Evolutionary conservation across 2,888 invertebrate genomes (phyloP), one percentile per base, ranked within the genome.

Genomic region (Drosophila barbarae): DNA sequence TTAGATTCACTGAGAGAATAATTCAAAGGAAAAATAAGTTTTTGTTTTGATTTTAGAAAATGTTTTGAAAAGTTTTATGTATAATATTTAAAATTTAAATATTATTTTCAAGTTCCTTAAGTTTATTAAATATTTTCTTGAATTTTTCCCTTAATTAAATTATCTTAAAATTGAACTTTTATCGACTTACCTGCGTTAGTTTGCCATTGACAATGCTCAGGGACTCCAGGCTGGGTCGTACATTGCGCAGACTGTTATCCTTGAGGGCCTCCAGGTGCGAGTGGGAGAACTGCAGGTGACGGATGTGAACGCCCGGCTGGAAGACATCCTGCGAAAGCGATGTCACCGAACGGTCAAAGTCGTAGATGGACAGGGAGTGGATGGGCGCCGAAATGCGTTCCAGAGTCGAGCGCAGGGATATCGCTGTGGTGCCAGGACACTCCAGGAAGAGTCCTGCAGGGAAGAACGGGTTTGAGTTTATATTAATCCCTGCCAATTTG

Each of bases 361-460:
- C 96, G 91, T 96, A 96, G 85, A 97, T 93, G 86, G 94, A 96
- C 86, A 97, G 91, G 50, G 96, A 96, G 88, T 96, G 96, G 81
- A 97, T 92, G 34, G 92, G 91, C 39, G 91, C 91, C 77, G 92
- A 91, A 86, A 94, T 92, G 87, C 93, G 92, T 78, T 93, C 92
- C 78, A 96, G 90, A 39, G 95, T 94, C 77, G 92, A 92, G 87
- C 93, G 93, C 76, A 96, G 92, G 49, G 94, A 93, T 71, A 92
- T 91, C 44, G 94, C 93, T 55, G 95, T 94, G 44, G 95, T 95
- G 53, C 94, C 95, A 41, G 96, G 95, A 88, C 96, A 97, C 90
- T 97, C 96, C 86, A 97, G 92, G 90, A 95, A 96, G 71, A 97
- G 91, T 66, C 96, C 93, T 93, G 90, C 71, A 6, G 8, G 3